These are phyloP conservation scores for Naso thynnoides DNA, from an alignment of 2,797 vertebrate species.

Conservation along the genomic window DNA sequence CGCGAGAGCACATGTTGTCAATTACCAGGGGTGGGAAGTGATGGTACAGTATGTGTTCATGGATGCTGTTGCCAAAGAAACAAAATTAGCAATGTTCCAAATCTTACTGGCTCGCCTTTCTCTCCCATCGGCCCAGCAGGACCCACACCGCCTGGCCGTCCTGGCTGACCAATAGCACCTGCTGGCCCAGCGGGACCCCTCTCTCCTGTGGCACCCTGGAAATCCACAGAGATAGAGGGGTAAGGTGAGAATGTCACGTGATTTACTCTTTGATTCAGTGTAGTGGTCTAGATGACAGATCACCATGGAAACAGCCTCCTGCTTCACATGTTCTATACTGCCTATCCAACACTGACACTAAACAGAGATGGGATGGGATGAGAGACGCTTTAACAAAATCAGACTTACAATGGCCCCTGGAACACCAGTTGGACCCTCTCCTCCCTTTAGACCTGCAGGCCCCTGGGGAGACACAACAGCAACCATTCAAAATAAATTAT, in stretches of 20 bases:
- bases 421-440: conserved; percentile 88
- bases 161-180: conserved; percentile 93
- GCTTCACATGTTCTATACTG: conserved; percentile 33
- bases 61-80: conserved; percentile 30
- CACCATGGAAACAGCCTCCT: conserved; percentile 78
- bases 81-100: conserved; percentile 52
- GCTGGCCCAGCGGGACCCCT: conserved; percentile 89
- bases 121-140: conserved; percentile 90
- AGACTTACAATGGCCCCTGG: conserved; percentile 88
- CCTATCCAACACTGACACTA: not conserved
- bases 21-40: conserved; percentile 52
- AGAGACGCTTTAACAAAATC: conserved; percentile 32
- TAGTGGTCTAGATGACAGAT: conserved; percentile 56
- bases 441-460: conserved; percentile 90
- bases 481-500: not conserved
- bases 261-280: conserved; percentile 65
- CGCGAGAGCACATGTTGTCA: conserved; percentile 53
- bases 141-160: conserved; percentile 87
- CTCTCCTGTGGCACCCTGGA: conserved; percentile 90
- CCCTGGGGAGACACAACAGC: conserved; percentile 81
- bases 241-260: conserved; percentile 49
- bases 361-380: conserved; percentile 13
- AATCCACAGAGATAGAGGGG: conserved; percentile 50
- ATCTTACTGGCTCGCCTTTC: conserved; percentile 92
- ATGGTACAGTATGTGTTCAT: conserved; percentile 37